Evolutionary conservation across 2,888 invertebrate genomes (phyloP), one percentile per base, ranked within the genome.

Genomic region (Diachrysia chrysitis): DNA sequence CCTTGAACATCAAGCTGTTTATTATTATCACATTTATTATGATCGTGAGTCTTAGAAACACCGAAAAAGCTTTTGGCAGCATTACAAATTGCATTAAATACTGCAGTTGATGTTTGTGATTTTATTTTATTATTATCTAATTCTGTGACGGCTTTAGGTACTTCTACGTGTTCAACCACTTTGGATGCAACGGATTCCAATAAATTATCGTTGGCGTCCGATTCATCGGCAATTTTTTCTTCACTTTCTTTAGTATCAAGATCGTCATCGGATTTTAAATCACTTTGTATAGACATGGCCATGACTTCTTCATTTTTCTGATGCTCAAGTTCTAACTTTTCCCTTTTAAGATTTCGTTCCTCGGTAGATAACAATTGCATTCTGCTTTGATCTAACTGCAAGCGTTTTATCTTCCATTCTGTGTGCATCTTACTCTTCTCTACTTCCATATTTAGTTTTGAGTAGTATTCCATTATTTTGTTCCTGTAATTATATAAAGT

Each of bases 391-490:
- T 94, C 95, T 72, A 95, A 81, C 78, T 93, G 94, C 55, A 93
- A 84, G 14, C 94, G 90, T 89, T 93, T 95, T 57, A 95, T 93
- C 82, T 96, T 96, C 96, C 96, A 96, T 76, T 96, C 95, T 0
- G 96, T 95, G 74, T 95, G 96, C 46, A 95, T 85, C 70, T 95
- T 95, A 68, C 96, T 95, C 76, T 94, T 96, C 68, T 96, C 96
- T 0, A 96, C 96, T 80, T 96, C 95, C 85, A 95, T 95, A 46
- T 96, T 96, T 53, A 97, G 85, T 82, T 96, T 95, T n/a, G 96
- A 95, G 80, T 97, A 97, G 85, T 97, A 97, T 79, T 96, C 95
- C 83, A 96, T 94, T 78, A 96, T 95, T 87, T 96, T 96, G 66
- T 93, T 92, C 56, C 97, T 97, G 78, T 42, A 94, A 95, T 25